Conservation (phyloP, 2,113 vertebrate genomes). For the Neoarius graeffei region DNA sequence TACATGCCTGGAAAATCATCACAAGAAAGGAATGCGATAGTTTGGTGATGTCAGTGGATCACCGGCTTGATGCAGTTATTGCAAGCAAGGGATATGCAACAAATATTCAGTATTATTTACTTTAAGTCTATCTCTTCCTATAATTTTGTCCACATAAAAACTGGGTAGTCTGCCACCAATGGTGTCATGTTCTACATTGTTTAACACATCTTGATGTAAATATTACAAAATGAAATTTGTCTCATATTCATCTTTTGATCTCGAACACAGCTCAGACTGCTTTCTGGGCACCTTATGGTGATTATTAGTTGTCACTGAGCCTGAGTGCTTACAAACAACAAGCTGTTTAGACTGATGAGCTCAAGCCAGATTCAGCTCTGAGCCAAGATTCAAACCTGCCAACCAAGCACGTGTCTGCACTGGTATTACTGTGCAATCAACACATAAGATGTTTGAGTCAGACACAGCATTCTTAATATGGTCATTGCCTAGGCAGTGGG, state of each 20-base stretch:
- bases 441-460: background rate
- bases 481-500: background rate
- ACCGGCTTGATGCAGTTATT: background rate
- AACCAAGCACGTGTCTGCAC: background rate
- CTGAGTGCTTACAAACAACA: background rate
- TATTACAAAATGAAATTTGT: background rate
- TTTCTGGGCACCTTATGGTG: background rate
- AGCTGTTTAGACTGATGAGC: background rate
- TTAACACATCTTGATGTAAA: background rate
- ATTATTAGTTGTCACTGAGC: background rate
- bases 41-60: background rate
- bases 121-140: background rate
- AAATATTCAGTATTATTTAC: no score
- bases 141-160: background rate
- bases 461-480: background rate
- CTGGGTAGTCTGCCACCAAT: background rate
- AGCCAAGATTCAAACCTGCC: background rate
- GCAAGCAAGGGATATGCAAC: background rate
- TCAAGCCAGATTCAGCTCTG: background rate
- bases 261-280: background rate
- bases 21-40: background rate
- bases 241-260: background rate
- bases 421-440: background rate
- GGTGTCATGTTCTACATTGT: background rate
- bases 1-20: background rate